Conservation (phyloP, 30 jellyfish, hydroid and myxozoan genomes). For the Haliclystus octoradiatus region DNA sequence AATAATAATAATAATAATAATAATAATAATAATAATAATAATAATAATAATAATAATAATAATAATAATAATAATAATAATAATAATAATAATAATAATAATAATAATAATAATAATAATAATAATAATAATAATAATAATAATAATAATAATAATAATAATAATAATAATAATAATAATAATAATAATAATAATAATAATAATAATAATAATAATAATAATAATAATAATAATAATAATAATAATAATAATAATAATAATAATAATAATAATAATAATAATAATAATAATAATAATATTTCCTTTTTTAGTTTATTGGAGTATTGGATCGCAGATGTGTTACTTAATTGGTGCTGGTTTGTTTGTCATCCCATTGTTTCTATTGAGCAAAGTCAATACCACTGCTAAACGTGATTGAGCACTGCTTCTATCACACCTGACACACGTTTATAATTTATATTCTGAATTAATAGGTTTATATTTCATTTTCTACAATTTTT, state of each 20-base stretch:
- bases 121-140: background rate
- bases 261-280: background rate
- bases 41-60: background rate
- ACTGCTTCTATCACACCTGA: too few relatives aligned
- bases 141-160: background rate
- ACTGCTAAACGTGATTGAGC: too few relatives aligned
- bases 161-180: background rate
- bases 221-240: background rate
- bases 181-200: background rate
- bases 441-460: too few relatives aligned
- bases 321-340: constrained; percentile 77
- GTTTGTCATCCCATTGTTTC: constrained; percentile 51
- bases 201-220: background rate
- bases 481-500: too few relatives aligned
- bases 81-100: background rate
- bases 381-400: too few relatives aligned
- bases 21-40: background rate
- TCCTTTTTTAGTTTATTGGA: constrained; percentile 77
- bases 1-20: background rate
- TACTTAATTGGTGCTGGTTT: constrained; percentile 66
- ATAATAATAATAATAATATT: background rate
- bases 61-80: background rate
- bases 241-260: background rate
- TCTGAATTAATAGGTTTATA: too few relatives aligned
- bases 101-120: background rate